Evolutionary conservation across 2,888 invertebrate species (phyloP), one percentile per base, ranked within the genome.

Genomic region (Ceramica pisi): DNA sequence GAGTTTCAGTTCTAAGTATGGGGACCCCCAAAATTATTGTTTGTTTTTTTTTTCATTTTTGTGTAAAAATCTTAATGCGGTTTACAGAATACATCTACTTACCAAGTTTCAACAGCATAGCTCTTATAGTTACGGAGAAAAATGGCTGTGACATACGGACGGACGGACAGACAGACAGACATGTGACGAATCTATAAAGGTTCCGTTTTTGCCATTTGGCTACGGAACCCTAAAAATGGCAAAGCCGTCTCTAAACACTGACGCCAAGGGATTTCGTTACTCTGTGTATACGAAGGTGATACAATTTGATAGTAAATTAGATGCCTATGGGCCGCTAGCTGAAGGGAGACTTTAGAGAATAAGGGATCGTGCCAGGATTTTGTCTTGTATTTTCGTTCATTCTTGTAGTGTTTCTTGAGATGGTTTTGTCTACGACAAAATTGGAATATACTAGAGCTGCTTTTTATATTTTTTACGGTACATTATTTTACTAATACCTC

Each of bases 231-330:
- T n/a, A n/a, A n/a, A n/a, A 8, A 10, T 10, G 38, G 12, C 41
- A 12, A 41, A 19, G 19, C 5, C 16, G 0, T 46, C 19, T 16
- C 8, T 7, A 3, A 3, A 16, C 1, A 14, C 16, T 1, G 16
- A 8, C 3, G 14, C 16, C n/a, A n/a, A n/a, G n/a, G n/a, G n/a
- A 26, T 7, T 10, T 56, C n/a, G n/a, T 3, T 35, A 4, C 12
- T 35, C 35, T 38, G 35, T 56, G 56, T 75, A 63, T 63, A n/a
- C n/a, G 50, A 75, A 51, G 31, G 59, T 55, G n/a, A 55, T 63
- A 77, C 67, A 63, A 55, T 80, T 67, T 67, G 26, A 46, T 63
- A 57, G 66, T 66, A 66, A 80, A 66, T 55, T 16, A 62, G 57
- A 60, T 75, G 62, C 9, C 16, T 53, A 50, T 50, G 38, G 16